Base-by-base conservation (phyloP, 1,140 invertebrate species). In the Eupristina koningsbergeri region DNA sequence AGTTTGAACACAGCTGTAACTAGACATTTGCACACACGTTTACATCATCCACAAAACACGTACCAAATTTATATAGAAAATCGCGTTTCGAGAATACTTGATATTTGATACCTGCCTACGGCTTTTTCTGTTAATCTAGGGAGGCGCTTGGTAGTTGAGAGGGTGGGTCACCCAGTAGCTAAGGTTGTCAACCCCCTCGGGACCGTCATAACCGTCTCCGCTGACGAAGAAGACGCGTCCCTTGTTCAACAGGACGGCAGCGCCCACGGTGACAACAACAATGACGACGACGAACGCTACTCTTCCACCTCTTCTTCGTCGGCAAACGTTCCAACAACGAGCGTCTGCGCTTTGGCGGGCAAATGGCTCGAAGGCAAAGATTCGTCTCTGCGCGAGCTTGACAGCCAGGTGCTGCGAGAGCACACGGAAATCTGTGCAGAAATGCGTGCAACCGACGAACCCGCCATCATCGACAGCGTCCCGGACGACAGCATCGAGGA, bases 141-240 rank as follows among this genome's bases (percentile, higher is more conserved):
- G 94, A 94, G 93, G 93, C 91, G 93, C 91, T 91, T 91, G 91
- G 91, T 92, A 91, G 92, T 92, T 93, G 93, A 92, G 92, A 93
- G 92, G 93, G 90, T 92, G 92, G 91, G 91, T 90, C 91, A 93
- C 83, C 92, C 93, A 86, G 93, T 94, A 89, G 93, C 93, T 89
- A 94, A 95, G 92, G 94, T 95, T 86, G 95, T 96, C 87, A 96
- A 95, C 93, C 95, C 95, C 45, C 87, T 94, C 88, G 95, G 95
- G 87, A 95, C 94, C 47, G 95, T 96, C 75, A 94, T 94, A 89
- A 94, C 94, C 86, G 91, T 94, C 45, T 90, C 91, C 75, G 91
- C 91, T 69, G 91, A 92, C 87, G 91, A 93, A 80, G 91, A 92
- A 78, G 92, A 92, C 80, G 91, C 90, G 58, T 91, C 93, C 86